phyloP scores from a whole-genome alignment of 2,888 invertebrate species.

The Tineola bisselliella region DNA sequence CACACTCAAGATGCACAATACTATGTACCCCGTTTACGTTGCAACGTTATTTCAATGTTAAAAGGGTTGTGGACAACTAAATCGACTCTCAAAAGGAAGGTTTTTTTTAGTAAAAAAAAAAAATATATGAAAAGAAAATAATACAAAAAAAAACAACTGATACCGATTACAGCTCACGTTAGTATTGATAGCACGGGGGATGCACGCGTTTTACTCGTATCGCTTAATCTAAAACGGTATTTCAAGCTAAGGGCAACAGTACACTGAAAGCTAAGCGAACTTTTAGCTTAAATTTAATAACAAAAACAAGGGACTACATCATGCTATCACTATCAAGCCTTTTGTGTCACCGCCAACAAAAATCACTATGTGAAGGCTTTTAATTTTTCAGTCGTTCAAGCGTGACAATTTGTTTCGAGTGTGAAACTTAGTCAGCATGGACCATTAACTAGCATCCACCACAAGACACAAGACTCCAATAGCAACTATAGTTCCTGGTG shows the following conservation, averaged over 20 bases:
- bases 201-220: slow-evolving; percentile 38
- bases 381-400: no score
- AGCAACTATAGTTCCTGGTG: no score
- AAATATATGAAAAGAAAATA: no score
- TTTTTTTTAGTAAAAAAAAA: slow-evolving; percentile 18
- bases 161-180: slow-evolving; percentile 32
- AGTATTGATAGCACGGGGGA: slow-evolving; percentile 53
- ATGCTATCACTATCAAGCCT: slow-evolving; percentile 35
- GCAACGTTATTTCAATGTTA: slow-evolving; percentile 33
- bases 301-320: slow-evolving; percentile 41
- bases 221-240: no score
- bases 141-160: slow-evolving; percentile 23
- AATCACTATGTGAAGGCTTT: no score
- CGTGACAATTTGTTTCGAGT: no score
- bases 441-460: no score
- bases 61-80: slow-evolving; percentile 63
- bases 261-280: not conserved
- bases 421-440: no score
- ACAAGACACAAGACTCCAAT: no score
- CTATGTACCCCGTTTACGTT: slow-evolving; percentile 48
- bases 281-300: slow-evolving; percentile 23
- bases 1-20: slow-evolving; percentile 63
- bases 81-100: slow-evolving; percentile 24
- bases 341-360: no score
- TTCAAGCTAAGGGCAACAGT: no score